Conservation (phyloP, 2,888 invertebrate genomes). For the Teleiodes luculella region DNA sequence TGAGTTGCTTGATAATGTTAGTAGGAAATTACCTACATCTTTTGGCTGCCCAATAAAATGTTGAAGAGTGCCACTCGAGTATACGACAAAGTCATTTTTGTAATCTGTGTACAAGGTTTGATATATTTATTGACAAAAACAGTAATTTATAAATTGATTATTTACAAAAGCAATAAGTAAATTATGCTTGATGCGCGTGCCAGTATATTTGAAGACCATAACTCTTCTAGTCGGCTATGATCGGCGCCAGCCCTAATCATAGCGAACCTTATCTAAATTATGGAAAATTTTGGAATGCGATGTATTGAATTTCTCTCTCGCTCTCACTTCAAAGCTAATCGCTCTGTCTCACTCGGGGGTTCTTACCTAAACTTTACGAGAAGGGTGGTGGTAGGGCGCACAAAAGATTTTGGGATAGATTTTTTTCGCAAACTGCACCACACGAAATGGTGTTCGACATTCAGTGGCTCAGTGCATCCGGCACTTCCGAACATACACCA, state of each 20-base stretch:
- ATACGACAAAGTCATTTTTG: background rate
- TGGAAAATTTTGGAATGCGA: conserved; percentile 76
- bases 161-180: background rate
- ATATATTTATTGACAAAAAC: background rate
- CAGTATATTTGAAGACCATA: background rate
- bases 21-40: background rate
- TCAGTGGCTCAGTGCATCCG: conserved; percentile 39
- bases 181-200: background rate
- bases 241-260: conserved; percentile 67
- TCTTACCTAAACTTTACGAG: conserved; percentile 59
- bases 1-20: background rate
- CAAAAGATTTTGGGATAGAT: conserved; percentile 72
- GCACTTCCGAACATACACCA: conserved; percentile 21
- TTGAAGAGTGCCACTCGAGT: background rate
- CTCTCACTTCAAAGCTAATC: conserved; percentile 37
- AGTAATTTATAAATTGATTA: background rate
- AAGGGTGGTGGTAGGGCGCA: conserved; percentile 69
- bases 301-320: conserved; percentile 49
- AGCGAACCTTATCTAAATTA: conserved; percentile 77
- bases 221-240: background rate
- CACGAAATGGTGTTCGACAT: conserved; percentile 49
- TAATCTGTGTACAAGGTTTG: background rate
- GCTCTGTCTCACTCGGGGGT: conserved; percentile 46
- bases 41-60: no score
- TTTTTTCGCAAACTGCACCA: conserved; percentile 74